Conservation (phyloP, 2,113 vertebrate species). For the Eulemur macaco region DNA sequence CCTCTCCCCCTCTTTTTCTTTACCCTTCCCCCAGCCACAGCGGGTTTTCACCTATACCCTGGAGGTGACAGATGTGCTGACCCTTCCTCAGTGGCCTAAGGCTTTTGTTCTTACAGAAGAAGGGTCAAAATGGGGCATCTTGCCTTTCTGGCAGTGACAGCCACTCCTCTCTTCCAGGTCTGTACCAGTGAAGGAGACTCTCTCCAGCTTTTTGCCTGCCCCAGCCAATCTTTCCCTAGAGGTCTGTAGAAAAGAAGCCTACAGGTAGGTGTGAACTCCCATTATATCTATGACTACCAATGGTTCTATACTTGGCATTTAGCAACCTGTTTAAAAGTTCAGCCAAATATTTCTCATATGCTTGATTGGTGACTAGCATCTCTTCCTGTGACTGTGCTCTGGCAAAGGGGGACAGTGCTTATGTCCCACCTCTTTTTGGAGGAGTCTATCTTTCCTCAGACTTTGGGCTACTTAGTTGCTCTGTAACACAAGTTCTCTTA, state of each 20-base stretch:
- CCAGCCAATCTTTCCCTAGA: not conserved
- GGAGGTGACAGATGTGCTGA: not conserved
- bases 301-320: not conserved
- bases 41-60: not conserved
- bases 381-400: not conserved
- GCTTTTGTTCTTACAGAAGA: not conserved
- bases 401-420: not conserved
- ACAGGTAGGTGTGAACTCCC: not conserved
- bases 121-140: not conserved
- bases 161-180: not conserved
- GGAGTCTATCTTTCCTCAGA: not conserved
- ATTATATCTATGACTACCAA: not conserved
- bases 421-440: not conserved
- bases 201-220: not conserved
- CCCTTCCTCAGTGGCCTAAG: not conserved
- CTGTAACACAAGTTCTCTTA: not conserved
- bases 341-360: not conserved
- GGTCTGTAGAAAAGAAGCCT: not conserved
- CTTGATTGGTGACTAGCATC: not conserved
- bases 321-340: not conserved
- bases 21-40: not conserved
- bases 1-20: not conserved
- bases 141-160: not conserved
- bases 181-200: not conserved
- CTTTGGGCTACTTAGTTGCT: not conserved